Conservation (phyloP, 2,888 invertebrate species). For the Neoascia interrupta region DNA sequence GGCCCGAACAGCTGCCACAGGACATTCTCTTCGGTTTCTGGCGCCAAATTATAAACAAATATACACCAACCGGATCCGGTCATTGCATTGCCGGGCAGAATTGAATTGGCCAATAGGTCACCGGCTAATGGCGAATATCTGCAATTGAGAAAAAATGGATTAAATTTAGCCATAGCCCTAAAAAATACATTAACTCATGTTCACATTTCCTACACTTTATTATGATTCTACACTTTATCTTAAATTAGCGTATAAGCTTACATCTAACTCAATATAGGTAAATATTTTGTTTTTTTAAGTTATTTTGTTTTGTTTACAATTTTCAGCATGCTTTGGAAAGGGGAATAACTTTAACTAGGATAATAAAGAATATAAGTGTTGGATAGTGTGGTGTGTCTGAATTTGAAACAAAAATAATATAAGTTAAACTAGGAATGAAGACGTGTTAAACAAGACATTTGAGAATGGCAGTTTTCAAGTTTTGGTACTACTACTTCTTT, state of each 20-base stretch:
- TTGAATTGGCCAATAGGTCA: slow-evolving; percentile 87
- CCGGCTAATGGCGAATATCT: slow-evolving; percentile 90
- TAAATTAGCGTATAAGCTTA: slow-evolving; percentile 52
- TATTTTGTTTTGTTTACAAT: slow-evolving; percentile 28
- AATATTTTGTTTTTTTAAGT: slow-evolving; percentile 11
- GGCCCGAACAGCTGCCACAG: slow-evolving; percentile 98
- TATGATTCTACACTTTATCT: slow-evolving; percentile 22
- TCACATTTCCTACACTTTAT: slow-evolving; percentile 1
- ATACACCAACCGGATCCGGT: slow-evolving; percentile 90
- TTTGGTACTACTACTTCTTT: too few relatives aligned
- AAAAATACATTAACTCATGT: neutral
- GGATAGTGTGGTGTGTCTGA: too few relatives aligned
- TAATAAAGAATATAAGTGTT: too few relatives aligned
- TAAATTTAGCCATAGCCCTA: neutral
- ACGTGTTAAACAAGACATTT: too few relatives aligned
- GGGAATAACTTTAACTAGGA: too few relatives aligned
- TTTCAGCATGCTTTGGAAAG: slow-evolving; percentile 47
- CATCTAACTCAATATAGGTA: neutral
- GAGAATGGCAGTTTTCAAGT: too few relatives aligned
- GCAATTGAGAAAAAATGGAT: slow-evolving; percentile 71
- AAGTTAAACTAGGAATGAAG: too few relatives aligned
- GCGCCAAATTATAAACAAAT: slow-evolving; percentile 97
- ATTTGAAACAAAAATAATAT: too few relatives aligned
- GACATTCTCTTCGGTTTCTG: slow-evolving; percentile 97
- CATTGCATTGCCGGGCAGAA: slow-evolving; percentile 91